Base-by-base conservation (phyloP, 2,797 vertebrate genomes). In the Platyrinchus mystaceus region DNA sequence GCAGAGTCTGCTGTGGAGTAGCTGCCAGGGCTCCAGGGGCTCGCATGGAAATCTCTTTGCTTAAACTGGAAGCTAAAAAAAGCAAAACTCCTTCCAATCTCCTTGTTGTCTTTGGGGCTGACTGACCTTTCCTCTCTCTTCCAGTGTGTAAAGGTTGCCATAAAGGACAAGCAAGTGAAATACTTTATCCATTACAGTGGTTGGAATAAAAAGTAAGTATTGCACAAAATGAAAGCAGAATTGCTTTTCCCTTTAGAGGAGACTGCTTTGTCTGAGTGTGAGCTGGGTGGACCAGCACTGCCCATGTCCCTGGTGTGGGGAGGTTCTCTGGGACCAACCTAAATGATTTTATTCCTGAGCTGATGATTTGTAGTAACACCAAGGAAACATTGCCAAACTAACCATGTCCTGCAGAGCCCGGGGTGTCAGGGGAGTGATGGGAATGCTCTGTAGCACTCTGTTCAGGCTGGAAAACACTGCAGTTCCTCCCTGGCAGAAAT, bases 111-210 rank as follows among this genome's bases (percentile, higher is more conserved):
- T 8, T 3, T 46, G 46, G 27, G 37, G 17, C 69, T 97, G 80
- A 98, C 68, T 53, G 41, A 63, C 49, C 37, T 84, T 64, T 93
- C 55, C 87, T 94, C 62, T 97, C 86, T 85, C 22, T 98, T 97
- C 12, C 98, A 99, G 99, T 99, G 99, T 98, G 99, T 99, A 96
- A 99, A 99, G 96, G 99, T 99, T 97, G 99, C 98, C 97, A 99
- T 99, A 98, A 99, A 99, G 98, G 99, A 99, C 97, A 99, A 99
- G 97, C 99, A 99, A 98, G 99, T 99, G 97, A 99, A 99, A 97
- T 99, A 99, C 98, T 99, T 99, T 62, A 99, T 99, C 98, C 99
- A 99, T 98, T 99, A 99, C 98, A 99, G 99, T 95, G 99, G 99
- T 64, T 99, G 99, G 99, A 99, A 99, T 98, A 99, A 99, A 96